Evolutionary conservation across 2,888 invertebrate species (phyloP), one percentile per base, ranked within the genome.

Genomic region (Nudaria mundana): DNA sequence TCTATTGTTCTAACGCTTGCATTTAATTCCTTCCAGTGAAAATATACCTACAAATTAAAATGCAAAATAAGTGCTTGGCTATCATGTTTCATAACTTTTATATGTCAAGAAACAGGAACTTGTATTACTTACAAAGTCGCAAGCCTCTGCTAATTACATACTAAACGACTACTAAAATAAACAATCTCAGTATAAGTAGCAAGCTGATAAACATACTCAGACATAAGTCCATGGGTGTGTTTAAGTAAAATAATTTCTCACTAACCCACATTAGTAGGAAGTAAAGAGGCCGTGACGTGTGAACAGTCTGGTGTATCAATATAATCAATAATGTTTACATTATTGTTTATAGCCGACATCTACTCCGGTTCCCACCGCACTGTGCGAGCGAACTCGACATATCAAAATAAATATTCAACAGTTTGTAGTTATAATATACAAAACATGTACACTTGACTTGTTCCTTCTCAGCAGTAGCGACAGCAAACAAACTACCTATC

Each of bases 341-440:
- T 54, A 59, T 43, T 67, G 66, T 72, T 70, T 72, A 64, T 62
- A 66, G 66, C 67, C 61, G 57, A 63, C 48, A 42, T 51, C 57
- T 61, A 48, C 51, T 48, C 40, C 48, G 45, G 81, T 86, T 86
- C 86, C 85, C 87, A 86, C 78, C 66, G 66, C 57, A 74, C 72
- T 82, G 82, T 81, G 80, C 79, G 80, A 85, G 81, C 74, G 71
- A 68, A 75, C 72, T 61, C 67, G 67, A 71, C 77, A 65, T 79
- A 84, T 81, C 77, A 85, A 86, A 87, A 86, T 86, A 86, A 87
- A 87, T 87, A 85, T 86, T 79, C 80, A 82, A 77, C 81, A 76
- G 76, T 75, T 76, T 75, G 73, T 76, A 59, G 72, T 68, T 76
- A 72, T 83, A 85, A 85, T n/a, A n/a, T n/a, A 84, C 82, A 85